Evolutionary conservation across 2,797 vertebrate genomes (phyloP).

Genomic region (Sebastes itinus): DNA sequence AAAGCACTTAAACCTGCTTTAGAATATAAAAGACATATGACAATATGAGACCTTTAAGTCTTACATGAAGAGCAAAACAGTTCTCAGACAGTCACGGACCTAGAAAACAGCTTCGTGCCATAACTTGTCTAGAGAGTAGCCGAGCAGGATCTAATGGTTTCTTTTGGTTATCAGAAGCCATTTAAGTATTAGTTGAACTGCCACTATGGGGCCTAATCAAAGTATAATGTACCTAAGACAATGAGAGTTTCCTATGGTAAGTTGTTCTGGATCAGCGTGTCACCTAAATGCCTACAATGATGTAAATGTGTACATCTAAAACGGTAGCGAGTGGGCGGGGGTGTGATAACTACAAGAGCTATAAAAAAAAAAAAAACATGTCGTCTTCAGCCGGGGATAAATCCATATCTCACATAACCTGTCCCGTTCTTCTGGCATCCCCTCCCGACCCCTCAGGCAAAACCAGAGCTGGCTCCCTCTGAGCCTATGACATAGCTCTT

Average conservation of each 20-base stretch:
- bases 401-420: slow-evolving; percentile 71
- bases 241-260: background rate
- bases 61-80: background rate
- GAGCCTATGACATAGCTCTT: slow-evolving; percentile 73
- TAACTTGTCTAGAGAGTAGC: slow-evolving; percentile 15
- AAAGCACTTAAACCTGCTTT: no score
- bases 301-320: slow-evolving; percentile 24
- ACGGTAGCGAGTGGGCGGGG: background rate
- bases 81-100: background rate
- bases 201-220: slow-evolving; percentile 6
- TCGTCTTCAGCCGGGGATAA: slow-evolving; percentile 30
- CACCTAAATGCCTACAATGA: slow-evolving; percentile 13
- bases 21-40: no score
- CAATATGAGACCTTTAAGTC: background rate
- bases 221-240: slow-evolving; percentile 20
- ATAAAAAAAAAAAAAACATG: slow-evolving; percentile 19
- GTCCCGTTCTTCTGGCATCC: slow-evolving; percentile 56
- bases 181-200: slow-evolving; percentile 13
- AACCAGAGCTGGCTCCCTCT: slow-evolving; percentile 55
- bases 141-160: slow-evolving; percentile 14
- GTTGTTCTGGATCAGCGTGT: background rate
- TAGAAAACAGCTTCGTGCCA: background rate
- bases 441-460: slow-evolving; percentile 63
- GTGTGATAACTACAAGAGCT: slow-evolving; percentile 19
- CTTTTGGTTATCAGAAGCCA: slow-evolving; percentile 21